These are phyloP conservation scores for Barnardius zonarius DNA, from an alignment of 2,113 vertebrate genomes.

Conservation along the genomic window DNA sequence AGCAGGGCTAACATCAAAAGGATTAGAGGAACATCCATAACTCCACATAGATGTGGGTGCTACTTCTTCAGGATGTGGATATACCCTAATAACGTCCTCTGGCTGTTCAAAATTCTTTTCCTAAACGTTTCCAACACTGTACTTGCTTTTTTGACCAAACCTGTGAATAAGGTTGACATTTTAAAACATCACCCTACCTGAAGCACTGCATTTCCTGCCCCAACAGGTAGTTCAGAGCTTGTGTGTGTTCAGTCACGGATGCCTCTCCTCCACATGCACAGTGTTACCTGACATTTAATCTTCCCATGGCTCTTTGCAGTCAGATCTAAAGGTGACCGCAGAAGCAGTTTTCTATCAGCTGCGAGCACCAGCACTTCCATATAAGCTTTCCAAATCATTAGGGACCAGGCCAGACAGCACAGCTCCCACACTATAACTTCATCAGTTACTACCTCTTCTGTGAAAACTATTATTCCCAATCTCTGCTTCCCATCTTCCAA, in stretches of 20 bases:
- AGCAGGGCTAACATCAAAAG: not conserved
- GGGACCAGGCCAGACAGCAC: not conserved
- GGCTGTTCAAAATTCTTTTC: not conserved
- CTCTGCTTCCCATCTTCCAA: not conserved
- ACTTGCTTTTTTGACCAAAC: not conserved
- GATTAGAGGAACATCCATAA: not conserved
- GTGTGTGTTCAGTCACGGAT: rapidly evolving
- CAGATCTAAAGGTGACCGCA: not conserved
- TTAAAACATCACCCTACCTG: not conserved
- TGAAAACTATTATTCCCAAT: not conserved
- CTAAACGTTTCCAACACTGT: not conserved
- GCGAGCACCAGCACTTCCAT: not conserved
- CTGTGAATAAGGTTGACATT: not conserved
- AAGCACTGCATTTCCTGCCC: not conserved
- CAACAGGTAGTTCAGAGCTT: not conserved
- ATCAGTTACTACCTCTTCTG: not conserved
- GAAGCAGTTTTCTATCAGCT: not conserved
- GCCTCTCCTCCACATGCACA: not conserved
- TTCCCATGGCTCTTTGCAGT: not conserved
- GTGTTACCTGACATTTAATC: not conserved
- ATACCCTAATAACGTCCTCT: not conserved
- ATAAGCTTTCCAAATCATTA: not conserved
- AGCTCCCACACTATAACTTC: not conserved
- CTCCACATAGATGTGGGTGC: not conserved
- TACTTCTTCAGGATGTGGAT: not conserved